A percentile compares a stretch with the other conserved stretches of the same genome.
Evolutionary conservation across 2,888 invertebrate species (phyloP).

Genomic region (Drosophila multiciliata): DNA sequence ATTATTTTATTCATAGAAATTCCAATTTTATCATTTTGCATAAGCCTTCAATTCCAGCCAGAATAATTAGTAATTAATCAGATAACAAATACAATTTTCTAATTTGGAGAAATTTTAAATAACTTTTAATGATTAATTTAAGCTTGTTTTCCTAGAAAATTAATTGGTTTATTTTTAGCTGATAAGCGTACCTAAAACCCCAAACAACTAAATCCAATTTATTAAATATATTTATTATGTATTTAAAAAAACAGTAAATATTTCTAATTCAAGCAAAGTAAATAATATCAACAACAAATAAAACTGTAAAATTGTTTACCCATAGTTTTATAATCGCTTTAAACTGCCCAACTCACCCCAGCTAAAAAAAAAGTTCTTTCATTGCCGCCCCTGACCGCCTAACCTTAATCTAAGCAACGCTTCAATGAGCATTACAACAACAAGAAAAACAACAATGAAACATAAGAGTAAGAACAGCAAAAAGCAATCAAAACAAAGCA

Average conservation of each 20-base stretch:
- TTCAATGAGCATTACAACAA: slow-evolving; percentile 19
- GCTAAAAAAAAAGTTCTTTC: slow-evolving; percentile 31
- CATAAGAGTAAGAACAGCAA: slow-evolving; percentile 40
- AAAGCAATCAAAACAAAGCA: slow-evolving; percentile 76
- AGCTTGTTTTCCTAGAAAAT: not conserved
- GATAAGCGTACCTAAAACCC: not conserved
- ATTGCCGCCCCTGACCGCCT: slow-evolving; percentile 58
- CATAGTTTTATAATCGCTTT: slow-evolving; percentile 40
- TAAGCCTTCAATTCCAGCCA: not conserved
- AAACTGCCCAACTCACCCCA: not conserved
- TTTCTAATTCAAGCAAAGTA: slow-evolving; percentile 11
- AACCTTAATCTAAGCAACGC: slow-evolving; percentile 54
- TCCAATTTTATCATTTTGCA: not conserved
- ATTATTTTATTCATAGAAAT: not conserved
- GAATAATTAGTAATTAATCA: not conserved
- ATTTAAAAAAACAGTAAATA: slow-evolving; percentile 2
- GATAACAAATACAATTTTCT: not conserved
- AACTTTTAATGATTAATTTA: not conserved
- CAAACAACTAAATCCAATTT: not conserved
- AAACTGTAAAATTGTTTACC: slow-evolving; percentile 21
- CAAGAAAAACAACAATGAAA: slow-evolving; percentile 34
- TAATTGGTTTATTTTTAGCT: not conserved
- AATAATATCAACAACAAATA: not conserved
- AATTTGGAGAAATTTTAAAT: not conserved
- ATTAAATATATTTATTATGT: not conserved